Evolutionary conservation across 2,113 vertebrate genomes (phyloP).

Genomic region (Gopherus evgoodei): DNA sequence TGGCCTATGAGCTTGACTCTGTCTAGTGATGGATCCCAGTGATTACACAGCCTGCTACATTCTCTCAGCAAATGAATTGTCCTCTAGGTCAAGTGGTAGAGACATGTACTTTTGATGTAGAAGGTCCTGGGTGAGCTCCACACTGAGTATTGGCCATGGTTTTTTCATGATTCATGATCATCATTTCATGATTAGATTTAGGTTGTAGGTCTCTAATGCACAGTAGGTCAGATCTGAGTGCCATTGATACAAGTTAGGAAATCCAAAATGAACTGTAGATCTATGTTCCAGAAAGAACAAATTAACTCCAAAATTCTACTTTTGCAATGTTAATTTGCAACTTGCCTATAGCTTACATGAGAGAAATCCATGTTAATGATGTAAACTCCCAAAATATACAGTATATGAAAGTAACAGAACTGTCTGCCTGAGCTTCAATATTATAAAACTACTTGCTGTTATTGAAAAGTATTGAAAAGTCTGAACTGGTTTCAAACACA

Average conservation of each 20-base stretch:
- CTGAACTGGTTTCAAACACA: constrained; percentile 31
- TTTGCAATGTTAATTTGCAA: neutral
- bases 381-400: neutral
- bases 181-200: neutral
- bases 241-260: neutral
- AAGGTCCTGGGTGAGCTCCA: neutral
- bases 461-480: neutral
- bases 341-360: neutral
- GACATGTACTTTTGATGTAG: neutral
- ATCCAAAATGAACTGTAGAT: neutral
- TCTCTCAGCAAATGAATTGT: neutral
- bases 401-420: neutral
- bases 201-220: neutral
- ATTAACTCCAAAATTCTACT: neutral
- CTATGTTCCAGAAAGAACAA: neutral
- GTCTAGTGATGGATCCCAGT: constrained; percentile 46
- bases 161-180: neutral
- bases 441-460: neutral
- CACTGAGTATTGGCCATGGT: neutral
- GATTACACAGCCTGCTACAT: constrained; percentile 6
- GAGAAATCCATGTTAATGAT: neutral
- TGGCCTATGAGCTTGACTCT: constrained; percentile 51
- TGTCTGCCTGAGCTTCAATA: neutral
- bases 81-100: neutral
- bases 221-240: neutral